phyloP scores from a whole-genome alignment of 1,140 invertebrate genomes.

The Pectinophora gossypiella region DNA sequence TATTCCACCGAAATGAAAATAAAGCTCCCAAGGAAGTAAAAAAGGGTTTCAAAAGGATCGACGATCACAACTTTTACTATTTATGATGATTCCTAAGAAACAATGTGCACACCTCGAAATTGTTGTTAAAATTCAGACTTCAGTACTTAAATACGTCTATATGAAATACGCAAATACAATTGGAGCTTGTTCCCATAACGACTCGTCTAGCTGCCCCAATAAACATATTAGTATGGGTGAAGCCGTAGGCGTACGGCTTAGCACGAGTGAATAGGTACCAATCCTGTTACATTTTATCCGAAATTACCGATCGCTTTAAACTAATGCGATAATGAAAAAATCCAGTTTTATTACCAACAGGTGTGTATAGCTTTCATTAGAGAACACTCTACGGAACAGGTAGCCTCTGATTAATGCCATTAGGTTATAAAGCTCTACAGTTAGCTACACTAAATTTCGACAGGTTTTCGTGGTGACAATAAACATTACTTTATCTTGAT shows the following conservation, averaged over 20 bases:
- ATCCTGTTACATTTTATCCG: neutral
- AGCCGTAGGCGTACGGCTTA: neutral
- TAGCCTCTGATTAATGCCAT: neutral
- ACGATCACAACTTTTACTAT: too few species aligned
- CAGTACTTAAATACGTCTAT: too few species aligned
- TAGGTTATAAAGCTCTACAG: neutral
- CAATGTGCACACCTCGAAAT: too few species aligned
- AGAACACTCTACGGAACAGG: neutral
- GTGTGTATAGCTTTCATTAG: neutral
- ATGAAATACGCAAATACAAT: too few species aligned
- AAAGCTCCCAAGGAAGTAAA: neutral
- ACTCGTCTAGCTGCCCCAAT: too few species aligned
- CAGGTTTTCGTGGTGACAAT: neutral
- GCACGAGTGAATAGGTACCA: neutral
- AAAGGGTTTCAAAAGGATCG: too few species aligned
- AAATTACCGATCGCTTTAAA: neutral
- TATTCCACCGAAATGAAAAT: conserved; percentile 12
- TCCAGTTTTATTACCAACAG: conserved; percentile 1
- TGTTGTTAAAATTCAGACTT: too few species aligned
- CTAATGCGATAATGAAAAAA: neutral
- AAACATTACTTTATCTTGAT: conserved; percentile 2
- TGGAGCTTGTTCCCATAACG: too few species aligned
- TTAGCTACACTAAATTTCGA: conserved; percentile 2
- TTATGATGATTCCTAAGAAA: too few species aligned
- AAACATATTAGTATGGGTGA: too few species aligned